phyloP scores from a whole-genome alignment of 1,140 invertebrate genomes.

The Pseudomyrmex concolor region DNA sequence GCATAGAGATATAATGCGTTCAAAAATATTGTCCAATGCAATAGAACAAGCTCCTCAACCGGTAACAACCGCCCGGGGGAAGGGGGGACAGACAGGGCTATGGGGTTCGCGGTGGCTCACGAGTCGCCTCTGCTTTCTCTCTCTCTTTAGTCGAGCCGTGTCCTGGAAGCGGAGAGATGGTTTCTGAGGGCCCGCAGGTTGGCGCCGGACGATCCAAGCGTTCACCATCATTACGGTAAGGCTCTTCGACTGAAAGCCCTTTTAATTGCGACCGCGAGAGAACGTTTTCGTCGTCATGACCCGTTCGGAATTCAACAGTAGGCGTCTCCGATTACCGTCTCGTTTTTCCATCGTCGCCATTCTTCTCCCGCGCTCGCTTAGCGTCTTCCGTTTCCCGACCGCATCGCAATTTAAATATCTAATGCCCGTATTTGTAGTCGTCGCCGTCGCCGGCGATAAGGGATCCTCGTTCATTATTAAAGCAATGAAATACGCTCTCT shows the following conservation, averaged over 20 bases:
- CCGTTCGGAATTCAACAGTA: conserved; percentile 23
- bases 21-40: conserved; percentile 46
- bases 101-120: conserved; percentile 54
- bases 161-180: conserved; percentile 94
- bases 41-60: conserved; percentile 45
- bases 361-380: too few species aligned
- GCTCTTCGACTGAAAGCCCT: conserved; percentile 69
- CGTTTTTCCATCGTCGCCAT: neutral
- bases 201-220: conserved; percentile 92
- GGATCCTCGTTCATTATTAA: conserved; percentile 62
- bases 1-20: conserved; percentile 17
- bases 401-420: conserved; percentile 57
- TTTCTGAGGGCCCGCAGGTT: conserved; percentile 93
- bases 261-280: conserved; percentile 56
- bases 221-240: conserved; percentile 94
- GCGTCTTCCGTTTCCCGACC: neutral
- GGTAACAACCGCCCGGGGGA: conserved; percentile 49
- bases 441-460: conserved; percentile 32
- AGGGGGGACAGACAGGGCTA: conserved; percentile 59
- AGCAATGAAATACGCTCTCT: conserved; percentile 62
- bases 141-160: conserved; percentile 89
- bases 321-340: conserved; percentile 12
- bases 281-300: neutral
- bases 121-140: conserved; percentile 66
- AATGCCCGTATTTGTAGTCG: conserved; percentile 48